Base-by-base conservation (phyloP, 2,888 invertebrate genomes). In the Lycocerus yunnanus region DNA sequence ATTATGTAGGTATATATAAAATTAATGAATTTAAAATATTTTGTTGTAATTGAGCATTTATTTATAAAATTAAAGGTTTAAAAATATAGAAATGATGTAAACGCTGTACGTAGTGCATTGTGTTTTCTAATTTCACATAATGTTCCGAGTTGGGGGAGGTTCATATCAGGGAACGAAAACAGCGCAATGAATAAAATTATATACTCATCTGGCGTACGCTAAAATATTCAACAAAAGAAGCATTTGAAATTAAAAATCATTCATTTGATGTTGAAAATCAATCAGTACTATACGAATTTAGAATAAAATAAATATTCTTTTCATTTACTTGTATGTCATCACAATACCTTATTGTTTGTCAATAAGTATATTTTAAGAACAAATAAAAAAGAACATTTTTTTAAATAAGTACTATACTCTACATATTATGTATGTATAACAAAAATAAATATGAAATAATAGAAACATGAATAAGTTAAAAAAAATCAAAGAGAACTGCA, bases 181-280 rank as follows among this genome's bases (percentile, higher is more conserved):
- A 84, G 84, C 83, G 84, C 84, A 84, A 84, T 85, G 85, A 86
- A 86, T 85, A 84, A 86, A 86, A 86, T 86, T 86, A 86, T 86
- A 86, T 84, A 86, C 84, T 84, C 85, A 83, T 84, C 84, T 81
- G 81, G 75, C 75, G 80, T 82, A 83, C 84, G 82, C 82, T 84
- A 78, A 81, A 73, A 77, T 43, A 43, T 76, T 82, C 83, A 84
- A 86, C 84, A 85, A 85, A 84, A 83, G 82, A 78, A 82, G 80
- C 80, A 80, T 81, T 81, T 82, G 84, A 82, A 86, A 87, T 87
- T 87, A 87, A 87, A 87, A 87, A 86, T 86, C 86, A 85, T 86
- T 85, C 85, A 84, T 85, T 85, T 85, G 84, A 84, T 85, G 81
- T 79, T 84, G 84, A 83, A 84, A 86, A 86, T 86, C 86, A 86